phyloP scores from a whole-genome alignment of 2,888 invertebrate species.

The Homarus gammarus region DNA sequence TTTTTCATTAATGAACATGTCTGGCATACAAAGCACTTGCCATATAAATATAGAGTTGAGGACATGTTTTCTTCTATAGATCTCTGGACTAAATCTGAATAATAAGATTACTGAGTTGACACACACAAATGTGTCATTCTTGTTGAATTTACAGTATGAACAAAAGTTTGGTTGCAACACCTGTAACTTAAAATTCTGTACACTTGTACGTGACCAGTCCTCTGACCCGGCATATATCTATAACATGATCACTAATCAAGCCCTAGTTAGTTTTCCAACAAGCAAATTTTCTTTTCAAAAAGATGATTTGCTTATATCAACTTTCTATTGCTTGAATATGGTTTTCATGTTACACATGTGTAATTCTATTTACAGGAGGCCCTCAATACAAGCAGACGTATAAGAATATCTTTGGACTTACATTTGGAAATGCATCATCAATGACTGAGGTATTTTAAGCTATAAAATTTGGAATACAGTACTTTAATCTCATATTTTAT shows the following conservation, averaged over 20 bases:
- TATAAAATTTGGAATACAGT: not conserved
- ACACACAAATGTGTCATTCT: constrained; percentile 19
- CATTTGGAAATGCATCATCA: not conserved
- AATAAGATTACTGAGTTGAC: constrained; percentile 34
- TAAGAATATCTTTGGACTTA: not conserved
- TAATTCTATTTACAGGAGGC: constrained; percentile 51
- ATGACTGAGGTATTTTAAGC: not conserved
- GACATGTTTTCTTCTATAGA: constrained; percentile 42
- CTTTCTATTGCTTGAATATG: constrained; percentile 21
- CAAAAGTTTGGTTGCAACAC: constrained; percentile 49
- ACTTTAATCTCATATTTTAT: not conserved
- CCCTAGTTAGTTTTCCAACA: not conserved
- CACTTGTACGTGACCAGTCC: constrained; percentile 42
- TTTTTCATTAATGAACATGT: constrained; percentile 43
- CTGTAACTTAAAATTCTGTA: constrained; percentile 59
- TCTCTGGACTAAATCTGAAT: constrained; percentile 59
- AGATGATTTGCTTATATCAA: constrained; percentile 6
- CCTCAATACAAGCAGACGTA: constrained; percentile 42
- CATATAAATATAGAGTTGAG: constrained; percentile 51
- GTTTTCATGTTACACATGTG: constrained; percentile 34
- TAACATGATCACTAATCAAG: constrained; percentile 27
- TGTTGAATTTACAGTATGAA: constrained; percentile 53
- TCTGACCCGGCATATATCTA: constrained; percentile 30
- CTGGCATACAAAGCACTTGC: constrained; percentile 53
- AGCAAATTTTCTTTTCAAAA: constrained; percentile 7